Conservation (phyloP, 2,113 vertebrate genomes). For the Saccopteryx bilineata region DNA sequence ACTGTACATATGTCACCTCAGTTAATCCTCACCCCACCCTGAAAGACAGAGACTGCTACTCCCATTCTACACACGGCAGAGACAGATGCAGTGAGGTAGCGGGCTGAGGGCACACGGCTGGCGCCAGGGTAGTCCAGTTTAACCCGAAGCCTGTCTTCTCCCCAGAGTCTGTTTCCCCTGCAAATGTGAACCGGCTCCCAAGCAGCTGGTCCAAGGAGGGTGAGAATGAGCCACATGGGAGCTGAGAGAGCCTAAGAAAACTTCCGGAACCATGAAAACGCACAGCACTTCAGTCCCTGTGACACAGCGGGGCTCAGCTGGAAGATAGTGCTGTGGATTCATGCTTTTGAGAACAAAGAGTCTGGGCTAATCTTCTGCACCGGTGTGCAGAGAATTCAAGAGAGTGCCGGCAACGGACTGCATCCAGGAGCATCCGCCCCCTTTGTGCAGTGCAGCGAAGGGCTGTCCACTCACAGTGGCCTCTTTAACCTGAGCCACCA, state of each 20-base stretch:
- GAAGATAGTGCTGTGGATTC: slow-evolving; percentile 12
- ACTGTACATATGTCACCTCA: neutral
- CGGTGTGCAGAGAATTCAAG: slow-evolving; percentile 42
- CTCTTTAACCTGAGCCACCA: neutral
- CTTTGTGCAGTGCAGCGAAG: neutral
- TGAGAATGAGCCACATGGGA: neutral
- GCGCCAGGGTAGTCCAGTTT: neutral
- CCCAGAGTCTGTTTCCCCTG: neutral
- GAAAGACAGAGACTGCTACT: neutral
- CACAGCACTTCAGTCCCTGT: neutral
- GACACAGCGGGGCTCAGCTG: slow-evolving; percentile 63
- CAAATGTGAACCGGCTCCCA: neutral
- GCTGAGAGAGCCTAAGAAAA: slow-evolving; percentile 31
- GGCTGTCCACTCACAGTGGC: neutral
- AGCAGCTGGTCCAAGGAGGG: neutral
- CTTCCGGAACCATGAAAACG: neutral
- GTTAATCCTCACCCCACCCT: neutral
- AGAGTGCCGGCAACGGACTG: neutral
- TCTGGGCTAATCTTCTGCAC: neutral
- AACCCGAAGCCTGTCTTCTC: neutral
- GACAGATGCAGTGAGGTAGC: neutral
- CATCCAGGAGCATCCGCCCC: neutral
- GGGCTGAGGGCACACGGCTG: neutral
- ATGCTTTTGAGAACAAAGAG: slow-evolving; percentile 39
- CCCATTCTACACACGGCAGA: neutral